Base-by-base conservation (phyloP, 2,113 vertebrate species). In the Esox niger region DNA sequence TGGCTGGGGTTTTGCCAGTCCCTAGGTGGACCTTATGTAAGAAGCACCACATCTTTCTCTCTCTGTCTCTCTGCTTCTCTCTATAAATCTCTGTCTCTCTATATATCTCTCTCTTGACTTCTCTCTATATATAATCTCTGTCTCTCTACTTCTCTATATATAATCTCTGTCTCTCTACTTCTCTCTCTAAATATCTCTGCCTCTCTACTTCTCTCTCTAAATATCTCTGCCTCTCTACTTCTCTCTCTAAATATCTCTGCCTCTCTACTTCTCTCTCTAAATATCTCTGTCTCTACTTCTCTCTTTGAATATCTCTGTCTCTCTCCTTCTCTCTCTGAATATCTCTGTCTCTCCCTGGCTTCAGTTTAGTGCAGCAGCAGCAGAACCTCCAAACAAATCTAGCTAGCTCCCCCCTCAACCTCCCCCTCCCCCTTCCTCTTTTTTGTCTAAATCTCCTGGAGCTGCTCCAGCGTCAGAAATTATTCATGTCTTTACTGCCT, bases 401-500 rank as follows among this genome's bases (percentile, higher is more conserved):
- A 29, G 35, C 35, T 38, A 38, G 10, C n/a, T n/a, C n/a, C n/a
- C n/a, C n/a, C n/a, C n/a, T n/a, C n/a, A n/a, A n/a, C n/a, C n/a
- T n/a, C n/a, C n/a, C n/a, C 35, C 10, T 13, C 35, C 35, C 35
- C 13, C 70, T 67, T 70, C 56, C 70, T 60, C 57, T 63, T 69
- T 74, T 67, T 10, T 52, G 52, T 71, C 75, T 76, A 71, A 75
- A 80, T 68, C 82, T 85, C 81, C 78, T 10, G 64, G 67, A 79
- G 87, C 77, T 86, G 76, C 79, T 83, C 84, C 81, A 82, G 68
- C 49, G 71, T 83, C 73, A 87, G 77, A 79, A 86, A 86, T 84
- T 81, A 85, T 87, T 85, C 70, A 89, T 85, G 82, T 78, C 78
- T 89, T 86, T 77, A 77, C 80, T 81, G 80, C 73, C 77, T 64